phyloP scores from a whole-genome alignment of 2,888 invertebrate genomes.

The Anaspis maculata region DNA sequence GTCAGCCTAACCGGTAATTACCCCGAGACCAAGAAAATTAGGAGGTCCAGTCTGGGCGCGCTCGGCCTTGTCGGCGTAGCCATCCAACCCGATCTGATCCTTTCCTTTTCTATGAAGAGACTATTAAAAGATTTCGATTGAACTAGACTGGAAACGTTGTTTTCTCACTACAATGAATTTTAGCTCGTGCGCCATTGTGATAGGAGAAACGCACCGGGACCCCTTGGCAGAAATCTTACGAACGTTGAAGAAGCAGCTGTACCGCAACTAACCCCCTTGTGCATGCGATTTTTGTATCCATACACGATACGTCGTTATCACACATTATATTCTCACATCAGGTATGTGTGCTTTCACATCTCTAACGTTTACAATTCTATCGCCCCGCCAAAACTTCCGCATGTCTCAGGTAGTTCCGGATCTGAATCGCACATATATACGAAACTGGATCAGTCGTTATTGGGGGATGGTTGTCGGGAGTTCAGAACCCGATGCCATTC shows the following conservation, averaged over 20 bases:
- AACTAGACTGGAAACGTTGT: too few species aligned
- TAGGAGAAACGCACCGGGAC: slow-evolving; percentile 11
- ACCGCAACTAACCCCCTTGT: slow-evolving; percentile 21
- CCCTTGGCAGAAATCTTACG: slow-evolving; percentile 20
- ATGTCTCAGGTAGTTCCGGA: slow-evolving; percentile 35
- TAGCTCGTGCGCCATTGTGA: slow-evolving; percentile 25
- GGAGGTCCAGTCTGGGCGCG: too few species aligned
- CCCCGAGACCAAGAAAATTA: slow-evolving; percentile 17
- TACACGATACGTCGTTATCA: too few species aligned
- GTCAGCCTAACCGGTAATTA: slow-evolving; percentile 7
- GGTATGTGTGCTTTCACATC: slow-evolving; percentile 26
- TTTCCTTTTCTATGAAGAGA: too few species aligned
- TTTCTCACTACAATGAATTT: slow-evolving; percentile 19
- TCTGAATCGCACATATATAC: too few species aligned
- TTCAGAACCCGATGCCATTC: too few species aligned
- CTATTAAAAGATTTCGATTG: too few species aligned
- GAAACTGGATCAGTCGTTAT: too few species aligned
- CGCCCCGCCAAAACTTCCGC: slow-evolving; percentile 37
- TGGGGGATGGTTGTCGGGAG: too few species aligned
- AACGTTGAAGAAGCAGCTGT: slow-evolving; percentile 23
- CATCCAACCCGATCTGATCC: too few species aligned
- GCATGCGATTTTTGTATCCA: too few species aligned
- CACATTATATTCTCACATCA: slow-evolving; percentile 33
- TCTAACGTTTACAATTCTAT: slow-evolving; percentile 23
- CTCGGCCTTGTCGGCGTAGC: too few species aligned